Percentiles rank a stretch among this genome's conserved stretches.
phyloP scores from a whole-genome alignment of 2,113 vertebrate genomes.

The Spilogale gracilis region DNA sequence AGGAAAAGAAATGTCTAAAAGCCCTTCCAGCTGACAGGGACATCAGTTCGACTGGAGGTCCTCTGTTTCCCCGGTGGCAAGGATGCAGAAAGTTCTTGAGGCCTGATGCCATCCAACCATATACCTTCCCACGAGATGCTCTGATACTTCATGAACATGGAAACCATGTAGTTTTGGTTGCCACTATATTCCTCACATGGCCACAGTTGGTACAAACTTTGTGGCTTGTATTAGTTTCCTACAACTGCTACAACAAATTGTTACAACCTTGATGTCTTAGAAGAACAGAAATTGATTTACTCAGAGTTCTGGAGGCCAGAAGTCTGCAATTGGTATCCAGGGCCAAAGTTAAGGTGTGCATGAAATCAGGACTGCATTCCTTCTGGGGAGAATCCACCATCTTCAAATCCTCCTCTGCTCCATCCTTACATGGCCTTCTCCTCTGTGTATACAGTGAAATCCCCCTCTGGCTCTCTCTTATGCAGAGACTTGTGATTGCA shows the following conservation, averaged over 20 bases:
- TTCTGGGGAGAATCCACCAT: not conserved
- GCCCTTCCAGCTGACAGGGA: not conserved
- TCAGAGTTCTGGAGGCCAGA: not conserved
- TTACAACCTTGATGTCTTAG: slow-evolving; percentile 1
- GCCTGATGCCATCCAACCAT: not conserved
- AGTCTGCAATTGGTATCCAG: not conserved
- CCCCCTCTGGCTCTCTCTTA: not conserved
- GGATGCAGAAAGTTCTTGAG: not conserved
- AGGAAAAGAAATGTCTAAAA: not conserved
- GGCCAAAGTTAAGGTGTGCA: not conserved
- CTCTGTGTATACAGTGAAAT: not conserved
- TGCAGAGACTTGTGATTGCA: slow-evolving; percentile 18
- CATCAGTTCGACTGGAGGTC: not conserved
- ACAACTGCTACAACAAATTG: not conserved
- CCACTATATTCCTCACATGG: not conserved
- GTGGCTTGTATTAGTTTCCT: not conserved
- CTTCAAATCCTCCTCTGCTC: slow-evolving; percentile 23
- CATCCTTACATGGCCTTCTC: not conserved
- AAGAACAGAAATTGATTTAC: not conserved
- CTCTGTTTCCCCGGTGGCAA: not conserved
- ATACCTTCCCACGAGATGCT: not conserved
- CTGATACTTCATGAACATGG: not conserved
- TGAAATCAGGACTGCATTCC: not conserved
- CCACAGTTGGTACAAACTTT: not conserved
- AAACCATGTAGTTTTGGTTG: not conserved